Conservation (phyloP, 2,113 vertebrate genomes). For the Pluvianellus socialis region DNA sequence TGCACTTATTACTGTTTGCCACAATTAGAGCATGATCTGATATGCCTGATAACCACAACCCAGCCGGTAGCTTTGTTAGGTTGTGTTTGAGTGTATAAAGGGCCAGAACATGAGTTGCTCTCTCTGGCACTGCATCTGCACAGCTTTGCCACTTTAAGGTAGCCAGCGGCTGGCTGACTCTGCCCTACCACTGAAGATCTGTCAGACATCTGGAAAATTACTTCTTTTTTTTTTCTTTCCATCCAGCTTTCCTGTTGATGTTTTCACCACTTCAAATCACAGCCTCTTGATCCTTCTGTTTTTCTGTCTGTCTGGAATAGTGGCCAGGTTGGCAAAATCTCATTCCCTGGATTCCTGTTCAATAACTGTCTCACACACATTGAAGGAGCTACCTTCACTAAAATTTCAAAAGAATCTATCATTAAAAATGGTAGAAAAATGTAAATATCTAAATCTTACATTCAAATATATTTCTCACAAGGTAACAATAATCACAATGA, state of each 20-base stretch:
- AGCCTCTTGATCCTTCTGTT: not conserved
- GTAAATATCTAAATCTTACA: not conserved
- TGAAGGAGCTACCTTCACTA: not conserved
- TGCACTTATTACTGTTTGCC: not conserved
- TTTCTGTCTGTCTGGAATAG: not conserved
- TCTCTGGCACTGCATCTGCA: not conserved
- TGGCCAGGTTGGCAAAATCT: not conserved
- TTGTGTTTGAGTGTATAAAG: not conserved
- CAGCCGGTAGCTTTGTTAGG: not conserved
- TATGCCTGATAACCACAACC: slow-evolving; percentile 16
- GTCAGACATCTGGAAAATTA: not conserved
- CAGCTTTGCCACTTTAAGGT: not conserved
- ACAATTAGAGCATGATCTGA: slow-evolving; percentile 59
- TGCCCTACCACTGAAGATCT: not conserved
- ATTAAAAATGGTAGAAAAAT: not conserved
- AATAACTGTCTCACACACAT: not conserved
- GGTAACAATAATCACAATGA: not conserved
- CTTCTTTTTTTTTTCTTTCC: not conserved
- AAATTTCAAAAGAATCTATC: not conserved
- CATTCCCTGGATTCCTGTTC: not conserved
- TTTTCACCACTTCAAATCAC: not conserved
- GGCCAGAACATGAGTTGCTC: not conserved
- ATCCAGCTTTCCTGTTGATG: not conserved
- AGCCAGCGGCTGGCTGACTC: not conserved
- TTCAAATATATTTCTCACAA: not conserved